Percentiles rank a stretch among this genome's conserved stretches.
phyloP scores from a whole-genome alignment of 1,140 invertebrate species.

The Cydia pomonella region DNA sequence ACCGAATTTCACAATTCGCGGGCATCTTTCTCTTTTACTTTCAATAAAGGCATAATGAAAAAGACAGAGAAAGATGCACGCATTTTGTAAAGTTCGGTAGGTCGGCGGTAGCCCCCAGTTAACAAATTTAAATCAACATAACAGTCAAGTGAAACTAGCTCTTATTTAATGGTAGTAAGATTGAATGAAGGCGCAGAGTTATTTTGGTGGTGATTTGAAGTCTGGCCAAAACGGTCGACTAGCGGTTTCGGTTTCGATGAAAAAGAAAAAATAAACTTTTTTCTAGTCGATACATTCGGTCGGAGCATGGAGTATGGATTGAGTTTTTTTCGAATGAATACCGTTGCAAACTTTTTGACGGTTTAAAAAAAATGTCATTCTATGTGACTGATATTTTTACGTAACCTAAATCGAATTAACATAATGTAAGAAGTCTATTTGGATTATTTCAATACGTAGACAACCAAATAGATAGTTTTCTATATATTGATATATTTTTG shows the following conservation, averaged over 20 bases:
- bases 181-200: neutral
- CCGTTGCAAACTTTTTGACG: neutral
- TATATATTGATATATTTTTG: too few species aligned
- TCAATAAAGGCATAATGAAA: too few species aligned
- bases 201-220: slow-evolving; percentile 3
- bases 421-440: too few species aligned
- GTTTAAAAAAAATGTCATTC: too few species aligned
- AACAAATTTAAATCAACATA: neutral
- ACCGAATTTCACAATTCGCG: too few species aligned
- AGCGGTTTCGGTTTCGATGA: neutral
- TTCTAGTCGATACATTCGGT: slow-evolving; percentile 17
- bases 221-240: neutral
- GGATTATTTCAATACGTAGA: too few species aligned
- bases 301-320: neutral
- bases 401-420: too few species aligned
- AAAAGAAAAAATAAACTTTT: slow-evolving; percentile 29
- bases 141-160: neutral
- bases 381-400: neutral
- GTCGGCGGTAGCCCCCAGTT: neutral
- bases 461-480: too few species aligned
- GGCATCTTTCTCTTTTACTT: too few species aligned
- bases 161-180: neutral
- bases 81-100: too few species aligned
- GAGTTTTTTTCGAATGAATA: slow-evolving; percentile 1
- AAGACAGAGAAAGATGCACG: too few species aligned